Base-by-base conservation (phyloP, 2,888 invertebrate species). In the Ochropacha duplaris region DNA sequence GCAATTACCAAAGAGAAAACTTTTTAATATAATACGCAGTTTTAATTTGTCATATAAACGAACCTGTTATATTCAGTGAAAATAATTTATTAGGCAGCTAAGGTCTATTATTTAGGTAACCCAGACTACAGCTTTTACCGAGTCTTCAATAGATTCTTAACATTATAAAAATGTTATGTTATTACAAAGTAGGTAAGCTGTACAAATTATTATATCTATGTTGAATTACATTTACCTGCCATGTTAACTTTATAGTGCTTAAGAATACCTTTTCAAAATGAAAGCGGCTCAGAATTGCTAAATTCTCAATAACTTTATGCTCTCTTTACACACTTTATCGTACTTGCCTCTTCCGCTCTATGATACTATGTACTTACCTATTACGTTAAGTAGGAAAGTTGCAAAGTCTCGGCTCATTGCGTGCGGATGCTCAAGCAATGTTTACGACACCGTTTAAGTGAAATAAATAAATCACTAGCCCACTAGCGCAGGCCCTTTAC, bases 401-500 rank as follows among this genome's bases (percentile, higher is more conserved):
- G 19, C 44, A 44, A 44, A 44, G 19, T 44, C 44, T 44, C 44
- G 9, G 44, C 44, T 19, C 44, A 44, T 44, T 44, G 44, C 44
- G 44, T 44, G 44, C 62, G 34, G 57, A 55, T 60, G 62, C 60
- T 65, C 64, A 60, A 65, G 68, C 72, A 60, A 72, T 72, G 74
- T 87, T 87, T 87, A 86, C 78, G 86, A 83, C 71, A 72, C 74
- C 73, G 76, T 85, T 81, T 84, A 88, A 86, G 87, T 87, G 88
- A 88, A 88, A 87, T 87, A 88, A 87, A 90, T 90, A 89, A 88
- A 88, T 89, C 87, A 84, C 73, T 70, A 68, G 65, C 64, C 69
- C 69, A 72, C 71, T 78, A 72, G 73, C 70, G 66, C 68, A 61
- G 69, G 76, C 74, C 66, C 71, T 78, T 69, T 65, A 69, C 73